Base-by-base conservation (phyloP, 1,140 invertebrate genomes). In the Drosophila nikananu region DNA sequence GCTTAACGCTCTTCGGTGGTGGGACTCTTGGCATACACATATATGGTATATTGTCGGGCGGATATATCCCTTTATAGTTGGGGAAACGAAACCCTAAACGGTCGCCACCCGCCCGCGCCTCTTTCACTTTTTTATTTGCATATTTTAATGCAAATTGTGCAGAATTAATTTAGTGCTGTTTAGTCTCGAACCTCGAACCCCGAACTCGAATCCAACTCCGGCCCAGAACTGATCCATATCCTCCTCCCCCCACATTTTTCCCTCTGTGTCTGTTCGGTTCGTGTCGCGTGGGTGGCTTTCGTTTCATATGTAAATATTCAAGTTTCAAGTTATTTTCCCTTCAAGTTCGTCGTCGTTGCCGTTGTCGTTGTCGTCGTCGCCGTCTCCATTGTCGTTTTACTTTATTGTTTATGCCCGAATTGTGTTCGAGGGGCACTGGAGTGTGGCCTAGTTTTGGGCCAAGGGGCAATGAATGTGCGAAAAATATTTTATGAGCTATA, bases 151-250 rank as follows among this genome's bases (percentile, higher is more conserved):
- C 84, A 87, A 87, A 87, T 87, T 87, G 84, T 87, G 84, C 84
- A 87, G 84, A 87, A 87, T 87, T 87, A 87, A 87, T 87, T 87
- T 87, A 87, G 86, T 87, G 84, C 86, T 87, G 84, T 87, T 87
- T 87, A 87, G 84, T 90, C 84, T 78, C 65, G 73, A 74, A 70
- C 83, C 83, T 67, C 62, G 58, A 71, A 44, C 52, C 51, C 32
- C 51, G 19, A 23, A 10, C 51, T 44, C 52, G 19, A 23, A 10
- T 44, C 71, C 74, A 37, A 37, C 54, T 58, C 44, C 35, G 39
- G 25, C 41, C 54, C 71, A 52, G 25, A 71, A 42, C 66, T 65
- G 39, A 77, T 54, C 61, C 35, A 44, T 58, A 27, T 58, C 30
- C 65, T 44, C 23, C 42, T 10, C 13, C 15, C 35, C 37, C 60